phyloP scores from a whole-genome alignment of 2,797 vertebrate genomes.

The Myotis planiceps region DNA sequence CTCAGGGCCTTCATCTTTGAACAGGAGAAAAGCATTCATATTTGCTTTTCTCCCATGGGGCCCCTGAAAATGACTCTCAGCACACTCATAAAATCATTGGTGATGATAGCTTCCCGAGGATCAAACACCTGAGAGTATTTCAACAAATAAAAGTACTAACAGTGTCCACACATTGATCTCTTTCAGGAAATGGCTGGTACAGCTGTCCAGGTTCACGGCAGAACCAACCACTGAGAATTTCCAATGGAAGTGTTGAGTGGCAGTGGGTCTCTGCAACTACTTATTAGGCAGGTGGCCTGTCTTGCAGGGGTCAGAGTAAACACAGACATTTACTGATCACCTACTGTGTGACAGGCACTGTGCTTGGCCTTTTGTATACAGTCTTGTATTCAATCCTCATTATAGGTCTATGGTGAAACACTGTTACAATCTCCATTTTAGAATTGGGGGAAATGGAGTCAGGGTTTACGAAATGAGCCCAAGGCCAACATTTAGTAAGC shows the following conservation, averaged over 20 bases:
- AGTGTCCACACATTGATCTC: neutral
- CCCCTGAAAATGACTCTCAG: neutral
- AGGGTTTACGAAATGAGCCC: neutral
- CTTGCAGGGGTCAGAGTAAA: neutral
- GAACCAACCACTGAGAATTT: neutral
- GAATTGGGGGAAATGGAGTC: neutral
- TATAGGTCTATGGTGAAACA: neutral
- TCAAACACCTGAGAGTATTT: neutral
- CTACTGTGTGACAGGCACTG: neutral
- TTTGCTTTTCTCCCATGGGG: conserved; percentile 49
- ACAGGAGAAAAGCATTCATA: neutral
- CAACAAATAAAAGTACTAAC: neutral
- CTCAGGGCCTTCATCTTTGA: conserved; percentile 22
- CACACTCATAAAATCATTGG: conserved; percentile 26
- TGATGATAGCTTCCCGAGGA: neutral
- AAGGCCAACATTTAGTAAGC: neutral
- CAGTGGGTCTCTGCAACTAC: neutral
- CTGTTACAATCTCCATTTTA: neutral
- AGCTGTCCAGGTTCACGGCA: neutral
- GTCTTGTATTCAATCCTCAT: neutral
- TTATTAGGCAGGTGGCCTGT: neutral
- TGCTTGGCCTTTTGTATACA: neutral
- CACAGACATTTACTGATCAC: neutral
- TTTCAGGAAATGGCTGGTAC: neutral
- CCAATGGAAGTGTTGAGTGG: neutral